Evolutionary conservation across 2,113 vertebrate genomes (phyloP).

Genomic region (Paramormyrops kingsleyae): DNA sequence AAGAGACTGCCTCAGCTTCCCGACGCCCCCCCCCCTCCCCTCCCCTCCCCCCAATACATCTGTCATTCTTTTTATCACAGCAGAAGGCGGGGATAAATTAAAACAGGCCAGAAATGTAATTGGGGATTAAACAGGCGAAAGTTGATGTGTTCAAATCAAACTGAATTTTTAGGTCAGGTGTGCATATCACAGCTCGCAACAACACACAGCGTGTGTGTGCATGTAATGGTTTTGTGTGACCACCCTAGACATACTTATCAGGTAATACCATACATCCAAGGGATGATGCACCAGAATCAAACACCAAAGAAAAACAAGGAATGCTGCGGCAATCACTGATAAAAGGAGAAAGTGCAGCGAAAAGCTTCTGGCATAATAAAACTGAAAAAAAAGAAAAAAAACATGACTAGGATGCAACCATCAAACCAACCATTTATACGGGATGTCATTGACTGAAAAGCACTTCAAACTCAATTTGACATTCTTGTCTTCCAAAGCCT

Average conservation of each 20-base stretch:
- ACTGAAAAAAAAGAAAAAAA: background rate
- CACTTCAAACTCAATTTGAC: background rate
- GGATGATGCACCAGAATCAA: background rate
- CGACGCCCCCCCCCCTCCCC: background rate
- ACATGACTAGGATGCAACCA: background rate
- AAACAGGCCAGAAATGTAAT: slow-evolving; percentile 12
- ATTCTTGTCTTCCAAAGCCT: background rate
- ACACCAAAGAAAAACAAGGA: background rate
- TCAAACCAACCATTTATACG: background rate
- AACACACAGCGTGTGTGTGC: background rate
- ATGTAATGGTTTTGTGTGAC: background rate
- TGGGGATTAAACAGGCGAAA: background rate
- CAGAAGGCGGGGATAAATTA: background rate
- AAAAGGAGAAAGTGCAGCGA: background rate
- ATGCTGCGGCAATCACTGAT: background rate
- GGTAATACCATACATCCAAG: background rate
- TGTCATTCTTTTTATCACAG: slow-evolving; percentile 3
- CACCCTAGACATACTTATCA: background rate
- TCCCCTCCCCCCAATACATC: background rate
- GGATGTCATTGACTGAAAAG: background rate
- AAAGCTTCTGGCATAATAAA: background rate
- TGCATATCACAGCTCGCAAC: background rate
- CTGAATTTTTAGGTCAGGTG: background rate
- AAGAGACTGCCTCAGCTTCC: background rate
- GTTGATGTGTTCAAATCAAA: background rate